phyloP scores from a whole-genome alignment of 2,797 vertebrate genomes.

The Poeciliopsis paucimaculata region DNA sequence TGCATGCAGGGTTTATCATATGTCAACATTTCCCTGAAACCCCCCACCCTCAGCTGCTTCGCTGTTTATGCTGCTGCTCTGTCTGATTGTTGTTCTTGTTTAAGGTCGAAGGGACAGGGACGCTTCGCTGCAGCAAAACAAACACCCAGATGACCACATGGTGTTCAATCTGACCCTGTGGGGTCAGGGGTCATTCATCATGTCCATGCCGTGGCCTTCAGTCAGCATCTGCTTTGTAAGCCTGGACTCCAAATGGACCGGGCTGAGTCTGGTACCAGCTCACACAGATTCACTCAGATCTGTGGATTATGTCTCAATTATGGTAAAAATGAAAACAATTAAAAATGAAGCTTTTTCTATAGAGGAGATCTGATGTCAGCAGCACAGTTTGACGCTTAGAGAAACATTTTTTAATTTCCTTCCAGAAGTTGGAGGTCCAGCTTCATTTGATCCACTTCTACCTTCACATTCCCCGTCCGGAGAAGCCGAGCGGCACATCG shows the following conservation, averaged over 20 bases:
- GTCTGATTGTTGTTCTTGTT: conserved; percentile 24
- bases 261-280: conserved; percentile 17
- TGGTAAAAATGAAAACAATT: background rate
- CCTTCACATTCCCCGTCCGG: too few relatives aligned
- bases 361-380: background rate
- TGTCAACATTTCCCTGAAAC: conserved; percentile 65
- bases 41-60: background rate
- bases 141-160: background rate
- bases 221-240: conserved; percentile 51
- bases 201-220: conserved; percentile 34
- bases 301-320: background rate
- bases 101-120: background rate
- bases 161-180: background rate
- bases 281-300: background rate
- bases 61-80: conserved; percentile 6
- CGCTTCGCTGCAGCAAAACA: background rate
- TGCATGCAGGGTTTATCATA: conserved; percentile 44
- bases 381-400: background rate
- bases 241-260: conserved; percentile 53
- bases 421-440: background rate
- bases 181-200: conserved; percentile 20
- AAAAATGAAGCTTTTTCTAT: background rate
- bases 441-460: too few relatives aligned
- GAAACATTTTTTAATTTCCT: background rate
- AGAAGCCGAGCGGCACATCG: too few relatives aligned